A percentile compares a stretch with the other conserved stretches of the same genome.
Evolutionary conservation across 2,797 vertebrate genomes (phyloP).

Genomic region (Tokudaia tokunoshimensis): DNA sequence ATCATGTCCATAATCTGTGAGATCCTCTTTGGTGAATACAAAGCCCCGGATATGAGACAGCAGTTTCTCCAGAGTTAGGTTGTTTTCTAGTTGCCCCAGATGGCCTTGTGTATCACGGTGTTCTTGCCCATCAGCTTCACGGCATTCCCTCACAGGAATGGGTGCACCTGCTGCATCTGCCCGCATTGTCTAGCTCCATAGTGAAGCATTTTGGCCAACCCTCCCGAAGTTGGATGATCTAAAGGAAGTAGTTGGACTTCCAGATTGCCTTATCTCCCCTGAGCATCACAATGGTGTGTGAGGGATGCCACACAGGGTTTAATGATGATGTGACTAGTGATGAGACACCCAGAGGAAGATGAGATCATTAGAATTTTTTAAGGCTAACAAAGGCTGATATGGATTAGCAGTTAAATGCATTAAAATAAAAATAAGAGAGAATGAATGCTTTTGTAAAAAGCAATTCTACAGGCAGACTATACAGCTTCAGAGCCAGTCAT

Average conservation of each 20-base stretch:
- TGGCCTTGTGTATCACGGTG: not conserved
- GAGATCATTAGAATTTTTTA: constrained; percentile 37
- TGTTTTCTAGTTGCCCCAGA: not conserved
- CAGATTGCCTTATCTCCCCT: not conserved
- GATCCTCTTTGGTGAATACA: not conserved
- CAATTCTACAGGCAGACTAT: not conserved
- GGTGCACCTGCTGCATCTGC: not conserved
- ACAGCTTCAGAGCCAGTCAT: constrained; percentile 24
- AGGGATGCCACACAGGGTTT: not conserved
- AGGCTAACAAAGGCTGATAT: not conserved
- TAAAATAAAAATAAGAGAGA: not conserved
- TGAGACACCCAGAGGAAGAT: not conserved
- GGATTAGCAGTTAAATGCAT: not conserved
- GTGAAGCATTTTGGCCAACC: not conserved
- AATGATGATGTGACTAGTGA: not conserved
- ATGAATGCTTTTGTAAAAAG: not conserved
- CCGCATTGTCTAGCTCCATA: not conserved
- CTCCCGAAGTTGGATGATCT: not conserved
- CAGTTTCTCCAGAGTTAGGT: no score
- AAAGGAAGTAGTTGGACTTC: not conserved
- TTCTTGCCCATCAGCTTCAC: not conserved
- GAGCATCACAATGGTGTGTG: not conserved
- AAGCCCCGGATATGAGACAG: not conserved
- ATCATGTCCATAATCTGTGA: not conserved
- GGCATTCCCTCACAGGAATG: no score